Evolutionary conservation across 1,140 invertebrate species (phyloP), one percentile per base, ranked within the genome.

Genomic region (Euwallacea fornicatus): DNA sequence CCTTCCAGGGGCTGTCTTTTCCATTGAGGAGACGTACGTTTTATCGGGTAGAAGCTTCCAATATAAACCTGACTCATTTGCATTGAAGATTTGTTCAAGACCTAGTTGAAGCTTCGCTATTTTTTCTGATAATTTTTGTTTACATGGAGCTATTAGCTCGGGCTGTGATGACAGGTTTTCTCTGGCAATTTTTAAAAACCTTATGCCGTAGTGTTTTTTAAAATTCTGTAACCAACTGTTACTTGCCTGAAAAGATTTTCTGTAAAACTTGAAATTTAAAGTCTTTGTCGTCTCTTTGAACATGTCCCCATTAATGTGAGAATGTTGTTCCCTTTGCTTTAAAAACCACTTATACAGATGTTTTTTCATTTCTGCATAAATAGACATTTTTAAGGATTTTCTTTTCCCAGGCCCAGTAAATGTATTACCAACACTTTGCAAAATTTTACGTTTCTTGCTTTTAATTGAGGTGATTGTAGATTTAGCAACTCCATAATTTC

Each of bases 41-140:
- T 61, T 66, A 11, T 16, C 59, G 58, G 58, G 74, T 43, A 77
- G 42, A 33, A 68, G 13, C 47, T 60, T 59, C 43, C 61, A 71
- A 47, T 68, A 68, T 46, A 73, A 44, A 15, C 59, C 58, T 59
- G 59, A 69, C 65, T 74, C 69, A 56, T 71, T 59, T 7, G 69
- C 69, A 66, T 71, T 72, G 46, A 68, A 74, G n/a, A 74, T 33
- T 43, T 74, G 65, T 10, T 65, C 43, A 59, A 60, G n/a, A 73
- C 6, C 56, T 13, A 66, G 43, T 59, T 59, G 56, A 59, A 59
- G 56, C 11, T 42, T 9, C 16, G 15, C 16, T 21, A 59, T 10
- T 59, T 42, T 59, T 59, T 59, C 56, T 59, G 15, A 16, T 59
- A 59, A 42, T 21, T 59, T 16, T 59, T 42, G 9, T 16, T 59